Conservation (phyloP, 2,888 invertebrate genomes). For the Lampropteryx suffumata region DNA sequence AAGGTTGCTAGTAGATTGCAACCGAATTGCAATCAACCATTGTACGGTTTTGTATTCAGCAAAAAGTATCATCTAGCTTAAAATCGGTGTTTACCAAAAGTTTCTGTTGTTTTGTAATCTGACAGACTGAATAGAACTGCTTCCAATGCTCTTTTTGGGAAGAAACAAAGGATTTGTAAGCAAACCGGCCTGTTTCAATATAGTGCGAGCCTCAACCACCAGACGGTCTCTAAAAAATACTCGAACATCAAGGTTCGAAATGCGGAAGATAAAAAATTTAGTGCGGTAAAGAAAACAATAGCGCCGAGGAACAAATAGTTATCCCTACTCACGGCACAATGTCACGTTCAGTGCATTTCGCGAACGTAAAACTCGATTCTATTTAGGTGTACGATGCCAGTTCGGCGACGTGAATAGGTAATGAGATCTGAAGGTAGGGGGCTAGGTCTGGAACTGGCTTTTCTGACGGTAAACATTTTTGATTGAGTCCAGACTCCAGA, state of each 20-base stretch:
- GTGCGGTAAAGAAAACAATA: slow-evolving; percentile 26
- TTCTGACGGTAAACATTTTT: slow-evolving; percentile 65
- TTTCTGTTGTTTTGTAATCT: slow-evolving; percentile 44
- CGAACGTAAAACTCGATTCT: slow-evolving; percentile 42
- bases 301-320: slow-evolving; percentile 33
- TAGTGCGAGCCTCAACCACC: slow-evolving; percentile 27
- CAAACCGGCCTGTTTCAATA: slow-evolving; percentile 36
- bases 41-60: slow-evolving; percentile 18
- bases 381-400: slow-evolving; percentile 36
- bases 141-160: slow-evolving; percentile 44
- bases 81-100: slow-evolving; percentile 40
- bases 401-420: slow-evolving; percentile 43
- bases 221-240: slow-evolving; percentile 13
- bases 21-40: too few relatives aligned
- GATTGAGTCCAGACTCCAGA: slow-evolving; percentile 50
- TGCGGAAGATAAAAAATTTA: slow-evolving; percentile 11
- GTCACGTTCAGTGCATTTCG: slow-evolving; percentile 39
- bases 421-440: slow-evolving; percentile 43
- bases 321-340: slow-evolving; percentile 38
- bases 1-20: too few relatives aligned
- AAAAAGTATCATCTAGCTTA: slow-evolving; percentile 31
- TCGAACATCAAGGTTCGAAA: slow-evolving; percentile 8
- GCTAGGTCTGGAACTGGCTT: slow-evolving; percentile 58
- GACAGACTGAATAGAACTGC: slow-evolving; percentile 43
- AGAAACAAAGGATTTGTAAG: slow-evolving; percentile 47